Evolutionary conservation across 2,888 invertebrate genomes (phyloP), one percentile per base, ranked within the genome.

Genomic region (Melinaea marsaeus): DNA sequence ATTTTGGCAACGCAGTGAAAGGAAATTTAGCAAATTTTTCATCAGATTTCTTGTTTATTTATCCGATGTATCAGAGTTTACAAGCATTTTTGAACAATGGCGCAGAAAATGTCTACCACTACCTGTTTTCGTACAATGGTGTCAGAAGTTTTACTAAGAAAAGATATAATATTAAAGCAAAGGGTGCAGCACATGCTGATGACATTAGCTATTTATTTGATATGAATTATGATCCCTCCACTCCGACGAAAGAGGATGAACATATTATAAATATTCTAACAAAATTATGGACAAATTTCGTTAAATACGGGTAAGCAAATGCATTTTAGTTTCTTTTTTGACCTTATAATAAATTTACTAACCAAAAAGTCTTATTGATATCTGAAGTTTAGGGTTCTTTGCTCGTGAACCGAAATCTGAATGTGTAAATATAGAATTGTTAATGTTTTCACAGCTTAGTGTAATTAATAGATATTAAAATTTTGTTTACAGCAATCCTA

Each of bases 41-140:
- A 46, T 80, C 85, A 0, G 85, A 85, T 69, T 72, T 74, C 5
- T 13, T 9, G 1, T 83, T 71, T 56, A 71, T 65, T 35, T 73
- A 79, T 70, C 78, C 80, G 0, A 65, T 69, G 3, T 70, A 75
- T 2, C 71, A 78, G 69, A 75, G 71, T 57, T 67, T 85, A 2
- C 66, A 73, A 37, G 75, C 74, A 46, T 84, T 79, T 60, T 45
- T 83, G 2, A 69, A 73, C 42, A 74, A 69, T 63, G 78, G 74
- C 32, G 76, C 72, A 5, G 64, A 60, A 13, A 67, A 75, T 0
- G 66, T 84, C 45, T 86, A 75, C 66, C 73, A 79, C 48, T 85
- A 83, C 48, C 55, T 83, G 46, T 86, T 86, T 60, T 74, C 75
- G 1, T 83, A 84, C 58, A 73, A 71, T 9, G 84, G 86, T 3